phyloP scores from a whole-genome alignment of 2,888 invertebrate genomes.

The Frankliniella fusca region DNA sequence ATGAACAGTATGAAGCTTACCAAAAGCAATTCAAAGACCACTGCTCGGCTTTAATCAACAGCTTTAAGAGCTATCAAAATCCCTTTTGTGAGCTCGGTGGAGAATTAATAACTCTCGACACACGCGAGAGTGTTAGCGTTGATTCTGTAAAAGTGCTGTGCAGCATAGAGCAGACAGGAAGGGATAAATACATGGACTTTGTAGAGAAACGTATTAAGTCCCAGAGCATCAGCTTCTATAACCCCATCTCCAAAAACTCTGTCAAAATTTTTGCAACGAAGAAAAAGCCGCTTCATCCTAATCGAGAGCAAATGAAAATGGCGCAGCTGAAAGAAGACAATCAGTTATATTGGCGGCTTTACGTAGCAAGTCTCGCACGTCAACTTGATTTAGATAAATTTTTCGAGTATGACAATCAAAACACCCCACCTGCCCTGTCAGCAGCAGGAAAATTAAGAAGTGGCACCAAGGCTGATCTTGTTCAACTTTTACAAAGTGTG shows the following conservation, averaged over 20 bases:
- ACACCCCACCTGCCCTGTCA: not conserved
- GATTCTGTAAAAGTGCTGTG: not conserved
- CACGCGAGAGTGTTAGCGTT: not conserved
- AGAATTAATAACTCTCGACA: not conserved
- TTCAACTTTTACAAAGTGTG: not conserved
- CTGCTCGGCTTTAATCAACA: not conserved
- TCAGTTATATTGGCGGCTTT: not conserved
- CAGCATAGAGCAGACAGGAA: not conserved
- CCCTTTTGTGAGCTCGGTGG: not conserved
- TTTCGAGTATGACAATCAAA: not conserved
- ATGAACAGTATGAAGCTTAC: too few relatives aligned
- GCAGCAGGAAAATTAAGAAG: not conserved
- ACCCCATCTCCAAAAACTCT: not conserved
- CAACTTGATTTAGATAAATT: not conserved
- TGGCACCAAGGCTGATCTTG: not conserved
- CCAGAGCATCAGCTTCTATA: not conserved
- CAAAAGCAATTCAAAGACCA: not conserved
- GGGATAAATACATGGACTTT: not conserved
- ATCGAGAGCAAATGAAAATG: not conserved
- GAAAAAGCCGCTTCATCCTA: not conserved
- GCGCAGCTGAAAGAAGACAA: not conserved
- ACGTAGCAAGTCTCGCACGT: not conserved
- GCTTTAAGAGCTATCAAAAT: not conserved
- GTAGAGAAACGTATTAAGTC: not conserved
- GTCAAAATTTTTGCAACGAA: not conserved